Evolutionary conservation across 1,140 invertebrate genomes (phyloP), one percentile per base, ranked within the genome.

Genomic region (Aplysia californica): DNA sequence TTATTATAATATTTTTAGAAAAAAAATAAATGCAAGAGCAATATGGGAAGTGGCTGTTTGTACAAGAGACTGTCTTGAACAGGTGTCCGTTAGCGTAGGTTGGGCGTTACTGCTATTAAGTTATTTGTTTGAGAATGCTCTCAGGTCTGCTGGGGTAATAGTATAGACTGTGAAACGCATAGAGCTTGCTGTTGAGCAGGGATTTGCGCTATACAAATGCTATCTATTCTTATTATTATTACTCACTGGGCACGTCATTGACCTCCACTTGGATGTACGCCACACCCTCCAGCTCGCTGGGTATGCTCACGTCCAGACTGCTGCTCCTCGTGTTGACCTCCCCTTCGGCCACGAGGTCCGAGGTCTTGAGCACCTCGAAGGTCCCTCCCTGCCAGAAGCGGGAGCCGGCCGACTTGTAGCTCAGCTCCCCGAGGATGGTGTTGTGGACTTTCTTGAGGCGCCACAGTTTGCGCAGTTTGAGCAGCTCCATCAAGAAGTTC

Each of bases 341-440:
- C 18, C 79, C 85, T 84, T 93, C 93, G 4, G 76, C 59, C 66
- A 92, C 90, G 64, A 95, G 95, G 33, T 83, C 83, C 6, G 97
- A 96, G 5, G 96, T 96, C 91, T 98, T 98, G 2, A 94, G 95
- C 0, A 99, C 97, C 92, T 99, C 97, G 92, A 99, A 98, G 80
- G 96, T 95, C 50, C 97, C 97, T 72, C 94, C 95, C 90, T 98
- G 97, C 75, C 93, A 93, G 87, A 96, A 98, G 85, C 97, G 95
- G 0, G 96, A 98, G 1, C 97, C 97, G 83, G 90, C 92, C 89
- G 97, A 97, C 80, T 95, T 92, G 88, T 97, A 98, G 90, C 96
- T 98, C 1, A 99, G 92, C 91, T 99, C 97, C 0, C 97, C 97
- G 64, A 99, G 94, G 79, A 99, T 98, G 0, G 94, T 94, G 86